Conservation (phyloP, 2,797 vertebrate genomes). For the Poeciliopsis gracilis region DNA sequence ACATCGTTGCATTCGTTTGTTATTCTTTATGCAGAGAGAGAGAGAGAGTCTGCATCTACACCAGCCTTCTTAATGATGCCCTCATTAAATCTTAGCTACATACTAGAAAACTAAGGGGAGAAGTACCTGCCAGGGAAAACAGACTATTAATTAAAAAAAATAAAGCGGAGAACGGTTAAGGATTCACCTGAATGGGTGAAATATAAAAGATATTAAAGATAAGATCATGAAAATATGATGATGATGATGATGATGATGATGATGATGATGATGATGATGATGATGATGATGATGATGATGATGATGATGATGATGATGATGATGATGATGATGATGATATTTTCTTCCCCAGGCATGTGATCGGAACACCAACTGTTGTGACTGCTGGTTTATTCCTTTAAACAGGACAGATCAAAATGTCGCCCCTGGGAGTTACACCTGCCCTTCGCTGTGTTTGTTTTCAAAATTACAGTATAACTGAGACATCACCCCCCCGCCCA, state of each 20-base stretch:
- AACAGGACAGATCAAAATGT: constrained; percentile 71
- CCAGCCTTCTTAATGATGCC: constrained; percentile 56
- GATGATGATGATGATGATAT: constrained; percentile 9
- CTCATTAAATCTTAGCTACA: constrained; percentile 75
- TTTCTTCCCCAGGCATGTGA: constrained; percentile 55
- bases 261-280: too few species aligned
- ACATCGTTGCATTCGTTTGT: constrained; percentile 66
- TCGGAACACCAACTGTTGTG: constrained; percentile 52
- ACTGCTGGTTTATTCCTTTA: constrained; percentile 66
- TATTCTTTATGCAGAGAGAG: constrained; percentile 63
- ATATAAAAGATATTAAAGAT: constrained; percentile 11
- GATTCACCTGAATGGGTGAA: neutral
- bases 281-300: too few species aligned
- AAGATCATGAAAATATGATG: constrained; percentile 30
- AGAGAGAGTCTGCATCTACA: constrained; percentile 56
- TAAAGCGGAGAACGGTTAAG: constrained; percentile 8
- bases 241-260: too few species aligned
- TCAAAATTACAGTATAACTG: constrained; percentile 68
- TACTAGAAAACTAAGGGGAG: constrained; percentile 53
- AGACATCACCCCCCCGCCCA: constrained; percentile 62
- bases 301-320: constrained; percentile 1
- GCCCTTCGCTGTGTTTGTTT: constrained; percentile 68
- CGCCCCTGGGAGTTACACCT: constrained; percentile 59
- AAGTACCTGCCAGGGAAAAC: constrained; percentile 23
- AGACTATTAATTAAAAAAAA: constrained; percentile 18